phyloP scores from a whole-genome alignment of 2,888 invertebrate genomes.

The Opisthograptis luteolata region DNA sequence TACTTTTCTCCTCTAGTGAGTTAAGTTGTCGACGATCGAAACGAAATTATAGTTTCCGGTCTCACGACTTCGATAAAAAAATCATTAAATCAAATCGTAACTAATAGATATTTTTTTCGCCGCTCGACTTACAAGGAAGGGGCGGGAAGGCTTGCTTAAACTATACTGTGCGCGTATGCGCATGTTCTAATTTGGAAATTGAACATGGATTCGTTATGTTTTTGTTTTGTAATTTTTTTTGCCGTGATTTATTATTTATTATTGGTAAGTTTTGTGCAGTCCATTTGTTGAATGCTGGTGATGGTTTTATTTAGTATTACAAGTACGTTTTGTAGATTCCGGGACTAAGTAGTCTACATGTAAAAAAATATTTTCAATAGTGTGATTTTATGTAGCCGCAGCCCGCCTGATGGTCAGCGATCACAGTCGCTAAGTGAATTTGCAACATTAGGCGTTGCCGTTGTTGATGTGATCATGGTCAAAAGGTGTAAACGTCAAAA shows the following conservation, averaged over 20 bases:
- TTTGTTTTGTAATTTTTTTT: conserved; percentile 13
- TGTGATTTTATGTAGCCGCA: no score
- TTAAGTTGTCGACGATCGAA: conserved; percentile 16
- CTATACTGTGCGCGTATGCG: conserved; percentile 39
- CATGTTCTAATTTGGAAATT: conserved; percentile 49
- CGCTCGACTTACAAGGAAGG: conserved; percentile 44
- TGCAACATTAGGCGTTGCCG: no score
- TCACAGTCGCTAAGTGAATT: no score
- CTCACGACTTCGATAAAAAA: conserved; percentile 43
- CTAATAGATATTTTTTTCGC: conserved; percentile 41
- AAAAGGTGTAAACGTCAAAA: no score
- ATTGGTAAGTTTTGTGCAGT: conserved; percentile 1
- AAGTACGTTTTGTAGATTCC: no score
- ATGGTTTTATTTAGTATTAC: no score
- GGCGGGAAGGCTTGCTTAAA: conserved; percentile 37
- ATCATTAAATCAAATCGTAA: conserved; percentile 35
- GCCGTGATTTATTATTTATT: no score
- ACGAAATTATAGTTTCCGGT: conserved; percentile 49
- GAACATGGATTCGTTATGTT: conserved; percentile 18
- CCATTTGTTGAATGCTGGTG: neutral
- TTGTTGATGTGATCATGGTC: no score
- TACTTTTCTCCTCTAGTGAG: conserved; percentile 44
- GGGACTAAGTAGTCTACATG: no score
- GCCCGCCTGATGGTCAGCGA: no score
- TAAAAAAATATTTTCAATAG: no score